A percentile compares a stretch with the other conserved stretches of the same genome.
Evolutionary conservation across 2,888 invertebrate genomes (phyloP).

Genomic region (Apamea monoglypha): DNA sequence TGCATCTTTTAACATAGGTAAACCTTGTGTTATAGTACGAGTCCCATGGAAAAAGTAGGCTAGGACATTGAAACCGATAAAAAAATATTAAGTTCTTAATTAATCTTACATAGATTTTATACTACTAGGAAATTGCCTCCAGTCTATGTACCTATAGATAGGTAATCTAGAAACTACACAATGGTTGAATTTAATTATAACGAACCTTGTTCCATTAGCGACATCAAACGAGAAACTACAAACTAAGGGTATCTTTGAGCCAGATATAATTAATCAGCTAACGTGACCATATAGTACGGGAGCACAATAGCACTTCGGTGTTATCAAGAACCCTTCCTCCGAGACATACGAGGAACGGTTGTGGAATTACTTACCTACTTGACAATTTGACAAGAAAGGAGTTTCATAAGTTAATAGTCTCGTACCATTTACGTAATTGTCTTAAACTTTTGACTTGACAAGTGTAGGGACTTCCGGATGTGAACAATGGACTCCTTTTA

Average conservation of each 20-base stretch:
- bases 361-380: slow-evolving; percentile 37
- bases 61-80: neutral
- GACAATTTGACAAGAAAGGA: slow-evolving; percentile 45
- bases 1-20: neutral
- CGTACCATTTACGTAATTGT: slow-evolving; percentile 33
- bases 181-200: slow-evolving; percentile 36
- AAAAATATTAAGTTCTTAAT: neutral
- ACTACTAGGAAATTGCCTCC: slow-evolving; percentile 1
- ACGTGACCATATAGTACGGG: slow-evolving; percentile 43
- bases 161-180: slow-evolving; percentile 13
- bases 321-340: slow-evolving; percentile 48
- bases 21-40: neutral
- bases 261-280: slow-evolving; percentile 63
- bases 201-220: slow-evolving; percentile 37
- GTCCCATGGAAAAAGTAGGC: neutral
- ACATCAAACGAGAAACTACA: slow-evolving; percentile 53
- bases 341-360: slow-evolving; percentile 15
- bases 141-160: neutral
- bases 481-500: slow-evolving; percentile 25
- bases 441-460: slow-evolving; percentile 30
- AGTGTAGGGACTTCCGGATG: neutral
- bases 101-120: neutral
- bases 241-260: slow-evolving; percentile 54
- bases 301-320: slow-evolving; percentile 49
- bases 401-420: slow-evolving; percentile 15